These are phyloP conservation scores for Hippocampus barbouri DNA, from an alignment of 2,113 vertebrate genomes.

Conservation along the genomic window DNA sequence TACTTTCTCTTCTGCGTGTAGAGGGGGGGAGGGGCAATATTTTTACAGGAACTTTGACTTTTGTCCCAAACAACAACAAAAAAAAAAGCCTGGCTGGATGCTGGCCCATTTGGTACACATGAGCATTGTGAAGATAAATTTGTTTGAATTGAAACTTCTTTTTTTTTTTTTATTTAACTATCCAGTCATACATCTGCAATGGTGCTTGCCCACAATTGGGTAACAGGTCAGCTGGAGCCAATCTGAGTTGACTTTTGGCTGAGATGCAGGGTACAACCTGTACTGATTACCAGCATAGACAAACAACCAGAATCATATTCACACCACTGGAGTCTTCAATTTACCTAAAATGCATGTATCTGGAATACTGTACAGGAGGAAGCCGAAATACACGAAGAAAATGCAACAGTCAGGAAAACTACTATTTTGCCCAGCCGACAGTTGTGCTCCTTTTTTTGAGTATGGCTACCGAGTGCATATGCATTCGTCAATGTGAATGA, in stretches of 20 bases:
- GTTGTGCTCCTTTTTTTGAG: not conserved
- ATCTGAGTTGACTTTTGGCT: not conserved
- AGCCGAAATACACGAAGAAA: not conserved
- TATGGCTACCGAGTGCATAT: not conserved
- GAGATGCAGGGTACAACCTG: no score
- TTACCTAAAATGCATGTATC: not conserved
- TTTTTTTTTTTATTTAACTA: not conserved
- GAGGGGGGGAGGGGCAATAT: not conserved
- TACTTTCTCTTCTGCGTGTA: conserved; percentile 4
- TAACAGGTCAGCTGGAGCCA: not conserved
- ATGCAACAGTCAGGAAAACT: not conserved
- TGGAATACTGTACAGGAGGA: no score
- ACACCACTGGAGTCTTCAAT: not conserved
- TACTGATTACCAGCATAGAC: not conserved
- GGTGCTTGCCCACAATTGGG: not conserved
- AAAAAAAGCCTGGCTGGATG: not conserved
- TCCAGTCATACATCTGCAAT: not conserved
- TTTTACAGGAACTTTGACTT: not conserved
- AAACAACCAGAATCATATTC: no score
- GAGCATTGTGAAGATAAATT: not conserved
- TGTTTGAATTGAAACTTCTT: not conserved
- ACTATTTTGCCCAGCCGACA: not conserved
- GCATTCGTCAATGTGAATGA: not conserved
- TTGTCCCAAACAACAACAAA: not conserved
- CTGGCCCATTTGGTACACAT: no score